Conservation (phyloP, 64 coral and sea anemone species). For the Stichodactyla mertensii region DNA sequence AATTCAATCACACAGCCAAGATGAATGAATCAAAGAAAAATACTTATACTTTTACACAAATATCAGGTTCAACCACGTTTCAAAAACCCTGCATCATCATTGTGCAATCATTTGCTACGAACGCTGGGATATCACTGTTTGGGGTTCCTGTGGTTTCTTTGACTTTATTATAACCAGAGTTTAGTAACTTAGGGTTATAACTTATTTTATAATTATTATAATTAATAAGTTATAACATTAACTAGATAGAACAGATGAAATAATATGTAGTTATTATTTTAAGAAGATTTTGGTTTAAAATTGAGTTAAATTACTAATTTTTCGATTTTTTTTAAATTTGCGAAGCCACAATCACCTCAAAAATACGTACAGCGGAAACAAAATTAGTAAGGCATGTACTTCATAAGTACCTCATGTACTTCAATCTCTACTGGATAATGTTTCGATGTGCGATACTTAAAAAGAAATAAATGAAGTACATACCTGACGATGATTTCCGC, state of each 20-base stretch:
- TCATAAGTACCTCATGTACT: neutral
- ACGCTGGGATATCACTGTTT: neutral
- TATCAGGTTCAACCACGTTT: neutral
- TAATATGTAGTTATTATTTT: neutral
- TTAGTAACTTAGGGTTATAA: neutral
- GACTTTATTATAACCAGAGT: neutral
- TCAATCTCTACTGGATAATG: neutral
- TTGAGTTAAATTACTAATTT: neutral
- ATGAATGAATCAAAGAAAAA: neutral
- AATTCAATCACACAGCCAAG: neutral
- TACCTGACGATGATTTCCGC: neutral
- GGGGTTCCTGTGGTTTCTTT: constrained; percentile 3
- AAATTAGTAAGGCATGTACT: neutral
- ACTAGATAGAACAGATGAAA: neutral
- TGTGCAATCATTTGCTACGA: neutral
- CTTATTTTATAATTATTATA: too few species aligned
- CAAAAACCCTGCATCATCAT: constrained; percentile 13
- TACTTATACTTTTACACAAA: neutral
- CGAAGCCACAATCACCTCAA: neutral
- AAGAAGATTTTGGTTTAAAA: neutral
- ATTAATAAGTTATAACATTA: neutral
- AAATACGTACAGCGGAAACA: neutral
- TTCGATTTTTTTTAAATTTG: neutral
- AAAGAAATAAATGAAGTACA: neutral
- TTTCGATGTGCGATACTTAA: neutral